A percentile compares a stretch with the other conserved stretches of the same genome.
phyloP scores from a whole-genome alignment of 2,888 invertebrate species.

The Danaus chrysippus region DNA sequence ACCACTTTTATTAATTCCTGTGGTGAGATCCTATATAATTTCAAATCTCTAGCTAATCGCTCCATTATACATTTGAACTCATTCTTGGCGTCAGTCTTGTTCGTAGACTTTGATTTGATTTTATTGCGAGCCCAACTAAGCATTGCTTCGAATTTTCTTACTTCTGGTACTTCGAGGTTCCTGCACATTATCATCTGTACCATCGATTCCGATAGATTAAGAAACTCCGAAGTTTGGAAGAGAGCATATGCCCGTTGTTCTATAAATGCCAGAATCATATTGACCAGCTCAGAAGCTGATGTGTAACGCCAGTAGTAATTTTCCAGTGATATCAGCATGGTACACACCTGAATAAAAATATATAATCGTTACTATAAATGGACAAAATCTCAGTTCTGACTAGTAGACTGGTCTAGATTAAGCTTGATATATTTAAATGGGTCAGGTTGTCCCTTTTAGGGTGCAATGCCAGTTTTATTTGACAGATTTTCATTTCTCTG shows the following conservation, averaged over 20 bases:
- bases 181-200: slow-evolving; percentile 96
- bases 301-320: slow-evolving; percentile 98
- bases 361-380: no score
- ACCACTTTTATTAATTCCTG: slow-evolving; percentile 96
- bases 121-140: slow-evolving; percentile 92
- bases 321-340: slow-evolving; percentile 94
- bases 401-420: no score
- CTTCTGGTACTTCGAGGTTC: slow-evolving; percentile 92
- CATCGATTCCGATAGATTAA: slow-evolving; percentile 95
- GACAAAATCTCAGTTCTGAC: no score
- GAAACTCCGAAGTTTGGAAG: slow-evolving; percentile 90
- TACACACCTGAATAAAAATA: slow-evolving; percentile 82
- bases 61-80: slow-evolving; percentile 97
- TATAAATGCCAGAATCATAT: slow-evolving; percentile 95
- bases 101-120: slow-evolving; percentile 87
- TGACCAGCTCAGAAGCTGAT: slow-evolving; percentile 94
- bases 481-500: no score
- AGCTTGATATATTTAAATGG: no score
- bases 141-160: slow-evolving; percentile 96
- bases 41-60: slow-evolving; percentile 91
- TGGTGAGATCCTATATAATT: slow-evolving; percentile 93
- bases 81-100: slow-evolving; percentile 89
- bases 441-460: no score
- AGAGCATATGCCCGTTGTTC: slow-evolving; percentile 92
- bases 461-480: no score